Evolutionary conservation across 2,113 vertebrate genomes (phyloP).

Genomic region (Maccullochella peelii): DNA sequence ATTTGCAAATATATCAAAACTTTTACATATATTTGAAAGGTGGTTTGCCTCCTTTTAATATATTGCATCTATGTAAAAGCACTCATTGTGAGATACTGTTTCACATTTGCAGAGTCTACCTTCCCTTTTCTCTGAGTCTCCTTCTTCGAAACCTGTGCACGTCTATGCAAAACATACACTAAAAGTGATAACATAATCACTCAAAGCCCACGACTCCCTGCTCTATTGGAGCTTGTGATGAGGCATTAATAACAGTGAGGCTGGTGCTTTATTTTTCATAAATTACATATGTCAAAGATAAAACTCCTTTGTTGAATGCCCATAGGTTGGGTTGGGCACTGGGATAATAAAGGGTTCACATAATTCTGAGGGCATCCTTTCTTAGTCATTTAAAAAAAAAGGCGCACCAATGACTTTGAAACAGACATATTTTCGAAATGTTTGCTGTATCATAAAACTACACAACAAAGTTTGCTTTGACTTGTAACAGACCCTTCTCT

Average conservation of each 20-base stretch:
- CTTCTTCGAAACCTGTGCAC: conserved; percentile 66
- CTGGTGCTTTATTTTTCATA: conserved; percentile 82
- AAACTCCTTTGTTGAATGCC: conserved; percentile 67
- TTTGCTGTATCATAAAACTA: not conserved
- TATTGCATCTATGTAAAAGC: conserved; percentile 5
- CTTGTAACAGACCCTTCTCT: not conserved
- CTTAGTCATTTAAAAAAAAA: not conserved
- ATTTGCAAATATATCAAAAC: conserved; percentile 2
- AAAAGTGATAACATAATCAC: conserved; percentile 86
- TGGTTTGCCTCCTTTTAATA: not conserved
- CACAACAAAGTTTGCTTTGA: not conserved
- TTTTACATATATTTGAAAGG: conserved; percentile 20
- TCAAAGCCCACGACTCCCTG: conserved; percentile 82
- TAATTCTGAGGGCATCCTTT: conserved; percentile 27
- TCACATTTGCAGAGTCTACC: conserved; percentile 51
- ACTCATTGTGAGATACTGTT: conserved; percentile 17
- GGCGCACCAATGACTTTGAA: not conserved
- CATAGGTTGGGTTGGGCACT: conserved; percentile 34
- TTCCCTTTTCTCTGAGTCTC: not conserved
- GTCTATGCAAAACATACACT: conserved; percentile 83
- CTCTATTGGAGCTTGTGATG: conserved; percentile 87
- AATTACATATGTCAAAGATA: conserved; percentile 85
- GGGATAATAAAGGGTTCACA: conserved; percentile 44
- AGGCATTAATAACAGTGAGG: conserved; percentile 82
- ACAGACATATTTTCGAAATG: not conserved